These are phyloP conservation scores for Bovichtus variegatus DNA, from an alignment of 2,797 vertebrate genomes.

Conservation along the genomic window DNA sequence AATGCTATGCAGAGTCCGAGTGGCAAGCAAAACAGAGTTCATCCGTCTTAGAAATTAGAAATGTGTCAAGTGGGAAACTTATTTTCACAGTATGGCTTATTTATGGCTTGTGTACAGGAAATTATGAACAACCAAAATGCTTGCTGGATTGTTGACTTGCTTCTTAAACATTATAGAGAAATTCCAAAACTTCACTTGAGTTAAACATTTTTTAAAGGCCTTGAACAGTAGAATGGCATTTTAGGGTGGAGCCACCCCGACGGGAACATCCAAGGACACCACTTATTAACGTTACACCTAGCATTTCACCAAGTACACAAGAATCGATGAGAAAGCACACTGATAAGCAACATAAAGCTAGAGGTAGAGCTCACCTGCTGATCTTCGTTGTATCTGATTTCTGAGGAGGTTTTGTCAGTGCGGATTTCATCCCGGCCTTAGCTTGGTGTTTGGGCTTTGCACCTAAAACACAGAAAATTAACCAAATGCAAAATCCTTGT, in stretches of 20 bases:
- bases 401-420: slow-evolving; percentile 74
- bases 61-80: not conserved
- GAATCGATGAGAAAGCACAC: not conserved
- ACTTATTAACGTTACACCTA: not conserved
- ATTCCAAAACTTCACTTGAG: not conserved
- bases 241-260: not conserved
- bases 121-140: not conserved
- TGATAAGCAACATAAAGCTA: not conserved
- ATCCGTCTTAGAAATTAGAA: not conserved
- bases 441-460: slow-evolving; percentile 78
- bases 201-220: not conserved
- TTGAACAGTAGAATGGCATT: not conserved
- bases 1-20: not conserved
- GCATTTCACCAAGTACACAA: not conserved
- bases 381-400: slow-evolving; percentile 78
- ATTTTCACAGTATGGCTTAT: not conserved
- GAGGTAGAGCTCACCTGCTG: slow-evolving; percentile 78
- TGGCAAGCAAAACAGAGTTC: not conserved
- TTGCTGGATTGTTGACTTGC: not conserved
- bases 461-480: slow-evolving; percentile 68
- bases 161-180: not conserved
- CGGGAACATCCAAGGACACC: not conserved
- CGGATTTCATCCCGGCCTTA: slow-evolving; percentile 76
- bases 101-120: not conserved
- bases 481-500: slow-evolving; percentile 1